Percentiles rank a stretch among this genome's conserved stretches.
These are phyloP conservation scores for Arrhopalites spinosus DNA, from an alignment of 2,888 invertebrate species.

Conservation along the genomic window DNA sequence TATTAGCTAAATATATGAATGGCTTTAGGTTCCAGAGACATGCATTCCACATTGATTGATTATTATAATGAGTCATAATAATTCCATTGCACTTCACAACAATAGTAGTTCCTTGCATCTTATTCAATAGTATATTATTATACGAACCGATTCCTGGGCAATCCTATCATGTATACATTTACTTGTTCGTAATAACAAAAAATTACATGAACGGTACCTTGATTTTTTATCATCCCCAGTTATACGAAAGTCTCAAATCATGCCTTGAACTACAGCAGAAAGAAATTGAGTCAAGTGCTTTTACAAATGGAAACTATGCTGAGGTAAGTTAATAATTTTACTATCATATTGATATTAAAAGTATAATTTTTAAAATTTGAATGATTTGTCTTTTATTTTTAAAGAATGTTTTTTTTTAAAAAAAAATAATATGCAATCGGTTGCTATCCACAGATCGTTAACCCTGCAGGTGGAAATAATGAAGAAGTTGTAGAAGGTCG, in stretches of 20 bases:
- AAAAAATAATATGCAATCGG: background rate
- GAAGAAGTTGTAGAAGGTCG: conserved; percentile 73
- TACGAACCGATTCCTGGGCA: background rate
- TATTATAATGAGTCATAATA: too few species aligned
- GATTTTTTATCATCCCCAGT: conserved; percentile 36
- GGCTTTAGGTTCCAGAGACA: too few species aligned
- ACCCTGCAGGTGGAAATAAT: conserved; percentile 65
- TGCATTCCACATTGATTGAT: too few species aligned
- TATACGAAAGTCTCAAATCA: conserved; percentile 51
- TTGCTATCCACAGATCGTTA: conserved; percentile 11
- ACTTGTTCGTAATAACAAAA: background rate
- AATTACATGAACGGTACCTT: conserved; percentile 13
- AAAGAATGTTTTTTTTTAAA: background rate
- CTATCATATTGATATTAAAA: too few species aligned
- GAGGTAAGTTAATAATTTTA: conserved; percentile 23
- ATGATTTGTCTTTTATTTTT: background rate
- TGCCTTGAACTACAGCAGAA: conserved; percentile 44
- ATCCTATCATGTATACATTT: background rate
- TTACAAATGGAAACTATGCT: conserved; percentile 25
- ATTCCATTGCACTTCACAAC: background rate
- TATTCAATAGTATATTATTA: background rate
- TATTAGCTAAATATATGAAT: background rate
- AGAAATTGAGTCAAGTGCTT: conserved; percentile 21
- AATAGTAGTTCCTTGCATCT: background rate
- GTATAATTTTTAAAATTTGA: background rate